phyloP scores from a whole-genome alignment of 2,797 vertebrate species.

The Cichlasoma orientale region DNA sequence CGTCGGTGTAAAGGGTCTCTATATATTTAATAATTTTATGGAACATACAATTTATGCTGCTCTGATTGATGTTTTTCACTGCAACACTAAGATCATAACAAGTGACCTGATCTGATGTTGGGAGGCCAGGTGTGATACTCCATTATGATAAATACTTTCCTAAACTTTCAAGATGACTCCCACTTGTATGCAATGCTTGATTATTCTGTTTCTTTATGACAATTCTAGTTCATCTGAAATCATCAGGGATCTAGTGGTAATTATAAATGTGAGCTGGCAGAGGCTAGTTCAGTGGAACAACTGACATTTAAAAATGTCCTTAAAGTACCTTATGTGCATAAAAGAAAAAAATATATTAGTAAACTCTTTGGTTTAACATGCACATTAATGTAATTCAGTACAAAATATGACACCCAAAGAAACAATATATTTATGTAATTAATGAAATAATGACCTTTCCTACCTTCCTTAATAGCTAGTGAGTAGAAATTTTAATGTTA shows the following conservation, averaged over 20 bases:
- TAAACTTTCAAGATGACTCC: neutral
- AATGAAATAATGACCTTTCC: slow-evolving; percentile 37
- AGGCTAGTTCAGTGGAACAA: slow-evolving; percentile 29
- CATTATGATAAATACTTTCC: slow-evolving; percentile 5
- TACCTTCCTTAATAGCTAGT: slow-evolving; percentile 31
- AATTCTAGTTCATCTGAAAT: slow-evolving; percentile 17
- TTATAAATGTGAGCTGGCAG: slow-evolving; percentile 4
- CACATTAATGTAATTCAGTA: slow-evolving; percentile 60
- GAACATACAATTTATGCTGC: slow-evolving; percentile 14
- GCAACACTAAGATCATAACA: neutral
- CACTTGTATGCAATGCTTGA: neutral
- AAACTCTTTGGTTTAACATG: slow-evolving; percentile 85
- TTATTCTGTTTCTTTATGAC: slow-evolving; percentile 10
- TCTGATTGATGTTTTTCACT: neutral
- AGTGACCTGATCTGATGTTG: neutral
- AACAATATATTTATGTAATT: slow-evolving; percentile 16
- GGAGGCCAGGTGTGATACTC: neutral
- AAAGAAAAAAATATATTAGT: slow-evolving; percentile 51
- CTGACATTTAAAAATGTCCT: slow-evolving; percentile 30
- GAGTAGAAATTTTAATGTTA: slow-evolving; percentile 48
- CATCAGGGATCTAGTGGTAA: slow-evolving; percentile 35
- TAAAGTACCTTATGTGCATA: slow-evolving; percentile 59
- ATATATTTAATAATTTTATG: neutral
- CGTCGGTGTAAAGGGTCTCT: slow-evolving; percentile 24
- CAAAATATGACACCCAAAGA: slow-evolving; percentile 47